Evolutionary conservation across 2,797 vertebrate genomes (phyloP).

Genomic region (Eleutherodactylus coqui): DNA sequence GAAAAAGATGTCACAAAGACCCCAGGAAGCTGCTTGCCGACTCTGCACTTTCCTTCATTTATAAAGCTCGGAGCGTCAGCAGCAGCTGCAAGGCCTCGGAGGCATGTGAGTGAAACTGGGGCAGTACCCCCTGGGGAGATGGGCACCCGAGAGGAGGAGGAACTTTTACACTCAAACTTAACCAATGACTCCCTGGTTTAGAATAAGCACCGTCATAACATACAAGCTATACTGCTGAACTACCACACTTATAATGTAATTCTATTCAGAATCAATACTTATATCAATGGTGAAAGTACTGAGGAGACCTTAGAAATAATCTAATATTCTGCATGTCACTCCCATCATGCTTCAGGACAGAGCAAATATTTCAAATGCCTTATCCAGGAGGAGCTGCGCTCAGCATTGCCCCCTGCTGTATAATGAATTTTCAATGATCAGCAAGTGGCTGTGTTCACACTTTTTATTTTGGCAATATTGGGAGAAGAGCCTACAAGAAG

Average conservation of each 20-base stretch:
- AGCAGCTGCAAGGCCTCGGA: conserved; percentile 52
- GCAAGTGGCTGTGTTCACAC: not conserved
- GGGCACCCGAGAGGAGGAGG: conserved; percentile 43
- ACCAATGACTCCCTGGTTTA: not conserved
- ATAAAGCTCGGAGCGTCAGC: conserved; percentile 33
- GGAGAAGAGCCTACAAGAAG: not conserved
- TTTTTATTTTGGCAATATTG: not conserved
- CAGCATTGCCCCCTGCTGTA: not conserved
- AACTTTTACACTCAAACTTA: conserved; percentile 29
- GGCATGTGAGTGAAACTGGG: conserved; percentile 67
- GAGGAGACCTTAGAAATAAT: not conserved
- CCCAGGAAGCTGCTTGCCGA: conserved; percentile 56
- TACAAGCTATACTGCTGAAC: not conserved
- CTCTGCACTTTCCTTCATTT: conserved; percentile 54
- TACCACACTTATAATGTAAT: not conserved
- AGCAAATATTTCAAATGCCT: not conserved
- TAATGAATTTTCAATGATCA: not conserved
- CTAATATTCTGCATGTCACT: not conserved
- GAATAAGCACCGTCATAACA: not conserved
- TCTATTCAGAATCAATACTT: not conserved
- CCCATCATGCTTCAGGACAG: not conserved
- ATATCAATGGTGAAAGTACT: not conserved
- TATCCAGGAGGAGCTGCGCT: not conserved
- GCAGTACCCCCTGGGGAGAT: conserved; percentile 50
- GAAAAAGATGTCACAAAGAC: not conserved